Conservation (phyloP, 1,140 invertebrate genomes). For the Drosophila aff. region DNA sequence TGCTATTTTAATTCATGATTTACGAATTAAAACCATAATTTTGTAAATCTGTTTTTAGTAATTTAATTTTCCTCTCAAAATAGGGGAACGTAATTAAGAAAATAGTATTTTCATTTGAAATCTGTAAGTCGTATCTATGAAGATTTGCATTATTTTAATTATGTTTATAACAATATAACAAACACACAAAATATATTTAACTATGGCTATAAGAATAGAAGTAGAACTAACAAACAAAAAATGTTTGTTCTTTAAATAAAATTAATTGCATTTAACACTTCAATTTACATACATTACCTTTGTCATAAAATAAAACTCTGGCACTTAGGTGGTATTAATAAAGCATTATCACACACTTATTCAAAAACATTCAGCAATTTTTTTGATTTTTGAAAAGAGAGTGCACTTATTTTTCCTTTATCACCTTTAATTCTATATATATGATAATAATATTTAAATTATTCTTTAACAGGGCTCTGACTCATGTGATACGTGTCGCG, state of each 20-base stretch:
- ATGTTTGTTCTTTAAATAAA: neutral
- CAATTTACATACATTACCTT: neutral
- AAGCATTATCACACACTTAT: neutral
- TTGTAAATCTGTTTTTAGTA: neutral
- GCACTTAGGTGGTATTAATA: neutral
- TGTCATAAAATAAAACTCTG: neutral
- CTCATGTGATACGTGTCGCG: conserved; percentile 85
- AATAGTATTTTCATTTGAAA: neutral
- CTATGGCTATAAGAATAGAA: neutral
- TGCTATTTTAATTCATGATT: too few species aligned
- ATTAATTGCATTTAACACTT: neutral
- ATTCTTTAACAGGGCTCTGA: conserved; percentile 70
- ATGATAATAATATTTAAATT: neutral
- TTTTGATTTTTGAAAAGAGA: neutral
- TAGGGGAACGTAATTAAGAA: neutral
- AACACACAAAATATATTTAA: neutral
- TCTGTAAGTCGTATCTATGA: neutral
- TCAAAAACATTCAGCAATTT: neutral
- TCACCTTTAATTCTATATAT: neutral
- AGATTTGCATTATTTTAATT: neutral
- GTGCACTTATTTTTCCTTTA: neutral
- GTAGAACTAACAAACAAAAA: neutral
- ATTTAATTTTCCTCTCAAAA: neutral
- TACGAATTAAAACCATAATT: neutral
- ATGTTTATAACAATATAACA: neutral